Evolutionary conservation across 1,140 invertebrate genomes (phyloP), one percentile per base, ranked within the genome.

Genomic region (Formica exsecta): DNA sequence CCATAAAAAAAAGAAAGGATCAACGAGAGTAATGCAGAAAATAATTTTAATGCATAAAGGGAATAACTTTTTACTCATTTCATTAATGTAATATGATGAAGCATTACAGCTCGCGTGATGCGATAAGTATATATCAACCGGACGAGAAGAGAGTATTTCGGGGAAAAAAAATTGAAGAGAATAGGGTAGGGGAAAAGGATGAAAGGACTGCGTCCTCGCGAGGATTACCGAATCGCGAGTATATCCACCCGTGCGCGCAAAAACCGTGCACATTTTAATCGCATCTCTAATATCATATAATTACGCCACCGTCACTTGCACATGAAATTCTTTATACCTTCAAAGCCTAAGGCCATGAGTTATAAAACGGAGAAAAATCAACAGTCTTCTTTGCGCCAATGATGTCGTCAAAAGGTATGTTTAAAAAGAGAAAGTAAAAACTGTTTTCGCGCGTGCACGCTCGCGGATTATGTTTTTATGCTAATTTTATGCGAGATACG

Each of bases 291-390:
- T 83, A 74, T 74, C 0, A 3, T 51, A 83, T 73, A 81, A 83
- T 83, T 83, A 83, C 79, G n/a, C 5, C 0, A n/a, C 68, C 79
- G 38, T 83, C 68, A 73, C 38, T 68, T 70, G 76, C 76, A 41
- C 41, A 19, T 7, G 65, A 41, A 70, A 68, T 32, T 11, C 5
- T 54, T 6, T 19, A 8, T 25, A 29, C 25, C 1, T 19, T 51
- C 54, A 48, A 19, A 73, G 25, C n/a, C 79, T 83, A 80, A 80
- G 48, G 48, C 29, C 62, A 36, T 38, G 25, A 16, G 54, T 57
- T 62, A 13, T 48, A 74, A 83, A 83, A 83, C 25, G 61, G 3
- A 36, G 16, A 22, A 25, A 36, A 41, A 41, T 83, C 79, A 83
- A 73, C 66, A 11, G 51, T 71, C 19, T 51, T 54, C 19, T 25